phyloP scores from a whole-genome alignment of 2,113 vertebrate species.

The Asarcornis scutulata region DNA sequence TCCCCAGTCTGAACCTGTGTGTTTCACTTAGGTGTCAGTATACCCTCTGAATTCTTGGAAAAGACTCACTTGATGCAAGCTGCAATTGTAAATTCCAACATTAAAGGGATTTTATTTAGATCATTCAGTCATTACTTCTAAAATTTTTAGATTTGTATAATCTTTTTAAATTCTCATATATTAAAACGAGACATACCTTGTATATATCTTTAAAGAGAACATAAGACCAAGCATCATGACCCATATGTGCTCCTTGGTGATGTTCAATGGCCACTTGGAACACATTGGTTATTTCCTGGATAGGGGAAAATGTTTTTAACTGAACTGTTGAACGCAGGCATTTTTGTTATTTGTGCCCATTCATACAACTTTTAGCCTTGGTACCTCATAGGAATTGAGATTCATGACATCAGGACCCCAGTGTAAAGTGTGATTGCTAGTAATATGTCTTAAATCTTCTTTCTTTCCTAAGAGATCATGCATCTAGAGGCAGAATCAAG shows the following conservation, averaged over 20 bases:
- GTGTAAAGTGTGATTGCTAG: not conserved
- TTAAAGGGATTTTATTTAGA: not conserved
- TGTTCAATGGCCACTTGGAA: not conserved
- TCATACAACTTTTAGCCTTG: not conserved
- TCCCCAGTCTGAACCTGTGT: not conserved
- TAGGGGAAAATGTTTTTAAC: not conserved
- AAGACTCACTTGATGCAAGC: not conserved
- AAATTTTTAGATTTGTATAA: not conserved
- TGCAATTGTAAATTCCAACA: not conserved
- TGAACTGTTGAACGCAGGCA: not conserved
- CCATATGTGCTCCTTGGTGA: not conserved
- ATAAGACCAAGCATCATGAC: not conserved
- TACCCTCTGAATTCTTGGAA: not conserved
- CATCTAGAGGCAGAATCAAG: not conserved
- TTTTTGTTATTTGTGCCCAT: not conserved
- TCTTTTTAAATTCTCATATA: not conserved
- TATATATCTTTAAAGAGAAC: not conserved
- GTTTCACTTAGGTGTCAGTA: not conserved
- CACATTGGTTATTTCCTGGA: not conserved
- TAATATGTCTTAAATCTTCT: not conserved
- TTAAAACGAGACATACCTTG: not conserved
- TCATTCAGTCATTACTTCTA: not conserved
- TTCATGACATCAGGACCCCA: not conserved
- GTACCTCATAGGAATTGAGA: not conserved
- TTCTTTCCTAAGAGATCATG: not conserved